Evolutionary conservation across 2,888 invertebrate species (phyloP), one percentile per base, ranked within the genome.

Genomic region (Phanerotoma sp.): DNA sequence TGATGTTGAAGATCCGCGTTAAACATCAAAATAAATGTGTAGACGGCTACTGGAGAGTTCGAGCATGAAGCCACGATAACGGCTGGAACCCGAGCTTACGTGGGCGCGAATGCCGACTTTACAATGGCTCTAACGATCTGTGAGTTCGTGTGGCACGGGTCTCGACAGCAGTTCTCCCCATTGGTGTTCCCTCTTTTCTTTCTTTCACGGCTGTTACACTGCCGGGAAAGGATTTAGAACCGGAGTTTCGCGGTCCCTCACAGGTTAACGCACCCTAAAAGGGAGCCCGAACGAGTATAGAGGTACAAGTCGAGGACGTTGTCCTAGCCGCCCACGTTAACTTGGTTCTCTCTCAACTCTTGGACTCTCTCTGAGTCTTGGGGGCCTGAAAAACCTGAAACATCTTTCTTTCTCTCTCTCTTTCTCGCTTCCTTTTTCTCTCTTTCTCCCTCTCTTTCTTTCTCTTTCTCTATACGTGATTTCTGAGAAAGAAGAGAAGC

Each of bases 61-160:
- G 35, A 35, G 15, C 35, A 35, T 35, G 11, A 35, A 35, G 35
- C 28, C 49, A 20, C 40, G 49, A 49, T 49, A 49, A 49, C 49
- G 25, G 38, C 40, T 38, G 38, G 18, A 48, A 30, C 30, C n/a
- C 30, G 60, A 53, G 44, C 32, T 58, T 62, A 67, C 63, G 67
- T 68, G 69, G 70, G 70, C 68, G 66, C 69, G 64, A 68, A 66
- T 69, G 64, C 66, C 66, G 33, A 69, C 67, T 64, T 64, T 66
- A 69, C 72, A 70, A 73, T 71, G 66, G 68, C 66, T 68, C 68
- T 67, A 67, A 70, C 69, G 69, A 72, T 68, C 68, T 54, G 60
- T 60, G 58, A 66, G 67, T 66, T 65, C 58, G 62, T 63, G 54
- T 54, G 37, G 53, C 48, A 44, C 48, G 42, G 22, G 51, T 50